Conservation (phyloP, 2,113 vertebrate species). For the Phasianus colchicus region DNA sequence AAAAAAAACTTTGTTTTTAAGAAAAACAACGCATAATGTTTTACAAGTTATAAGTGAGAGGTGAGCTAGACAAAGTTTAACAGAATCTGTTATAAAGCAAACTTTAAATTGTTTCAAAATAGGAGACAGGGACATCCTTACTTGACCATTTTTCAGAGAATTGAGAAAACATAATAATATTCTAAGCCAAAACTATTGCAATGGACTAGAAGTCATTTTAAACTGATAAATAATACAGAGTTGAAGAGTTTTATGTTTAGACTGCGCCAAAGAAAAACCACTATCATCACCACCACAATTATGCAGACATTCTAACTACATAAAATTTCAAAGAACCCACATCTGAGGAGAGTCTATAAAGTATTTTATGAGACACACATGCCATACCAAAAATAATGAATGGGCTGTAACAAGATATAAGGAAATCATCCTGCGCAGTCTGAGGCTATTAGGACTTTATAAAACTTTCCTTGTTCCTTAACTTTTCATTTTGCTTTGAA, state of each 20-base stretch:
- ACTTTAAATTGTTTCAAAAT: not conserved
- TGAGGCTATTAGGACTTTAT: conserved; percentile 11
- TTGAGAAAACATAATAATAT: not conserved
- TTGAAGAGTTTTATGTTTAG: not conserved
- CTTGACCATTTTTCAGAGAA: not conserved
- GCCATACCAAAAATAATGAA: conserved; percentile 60
- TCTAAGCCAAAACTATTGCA: not conserved
- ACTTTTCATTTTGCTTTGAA: conserved; percentile 66
- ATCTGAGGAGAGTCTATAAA: conserved; percentile 38
- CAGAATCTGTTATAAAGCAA: not conserved
- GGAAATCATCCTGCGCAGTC: conserved; percentile 45
- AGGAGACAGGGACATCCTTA: not conserved
- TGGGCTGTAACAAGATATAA: conserved; percentile 60
- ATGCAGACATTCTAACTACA: not conserved
- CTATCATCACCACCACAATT: conserved; percentile 36
- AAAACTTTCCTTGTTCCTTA: conserved; percentile 53
- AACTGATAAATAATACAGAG: not conserved
- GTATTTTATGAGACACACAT: conserved; percentile 54
- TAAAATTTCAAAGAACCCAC: conserved; percentile 57
- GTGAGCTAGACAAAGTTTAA: not conserved
- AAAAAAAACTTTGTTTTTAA: not conserved
- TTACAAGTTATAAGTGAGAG: not conserved
- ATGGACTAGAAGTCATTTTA: not conserved
- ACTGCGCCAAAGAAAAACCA: not conserved
- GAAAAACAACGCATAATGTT: not conserved